Base-by-base conservation (phyloP, 2,888 invertebrate species). In the Synanthedon tipuliformis region DNA sequence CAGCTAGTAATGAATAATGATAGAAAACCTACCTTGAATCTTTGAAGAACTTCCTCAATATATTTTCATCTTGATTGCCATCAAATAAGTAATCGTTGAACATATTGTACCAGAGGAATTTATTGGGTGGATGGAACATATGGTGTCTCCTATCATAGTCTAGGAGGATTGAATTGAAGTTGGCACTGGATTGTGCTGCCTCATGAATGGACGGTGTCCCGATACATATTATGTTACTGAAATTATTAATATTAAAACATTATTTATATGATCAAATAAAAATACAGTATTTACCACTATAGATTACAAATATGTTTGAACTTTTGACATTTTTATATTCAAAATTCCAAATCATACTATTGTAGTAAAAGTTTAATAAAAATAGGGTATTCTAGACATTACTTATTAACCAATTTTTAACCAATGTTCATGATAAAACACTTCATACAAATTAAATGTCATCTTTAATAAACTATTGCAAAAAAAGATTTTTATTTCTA, bases 1-100 rank as follows among this genome's bases (percentile, higher is more conserved):
- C n/a, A n/a, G n/a, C n/a, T n/a, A n/a, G n/a, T n/a, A n/a, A n/a
- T n/a, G n/a, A n/a, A n/a, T n/a, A n/a, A n/a, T n/a, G n/a, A n/a
- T n/a, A n/a, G n/a, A n/a, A n/a, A n/a, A n/a, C n/a, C n/a, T n/a
- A 91, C 91, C 68, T 77, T 8, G 87, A 73, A 51, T 81, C 82
- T 64, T 89, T 89, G 0, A 94, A 68, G 69, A 93, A 94, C 55
- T 90, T 88, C 58, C 88, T 88, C 53, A 93, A 89, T 0, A 90
- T 74, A 40, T 79, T 71, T 57, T 88, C 79, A 54, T 90, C 89
- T 40, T 90, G 85, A 52, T 88, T 82, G 8, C 82, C 85, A 59
- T 91, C 89, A 68, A 96, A 96, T 69, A 97, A 93, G 69, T 95
- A 91, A 75, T 96, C 91, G 70, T 97, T 98, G 71, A 97, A 96